Conservation (phyloP, 2,113 vertebrate genomes). For the Calyptommatus sinebrachiatus region DNA sequence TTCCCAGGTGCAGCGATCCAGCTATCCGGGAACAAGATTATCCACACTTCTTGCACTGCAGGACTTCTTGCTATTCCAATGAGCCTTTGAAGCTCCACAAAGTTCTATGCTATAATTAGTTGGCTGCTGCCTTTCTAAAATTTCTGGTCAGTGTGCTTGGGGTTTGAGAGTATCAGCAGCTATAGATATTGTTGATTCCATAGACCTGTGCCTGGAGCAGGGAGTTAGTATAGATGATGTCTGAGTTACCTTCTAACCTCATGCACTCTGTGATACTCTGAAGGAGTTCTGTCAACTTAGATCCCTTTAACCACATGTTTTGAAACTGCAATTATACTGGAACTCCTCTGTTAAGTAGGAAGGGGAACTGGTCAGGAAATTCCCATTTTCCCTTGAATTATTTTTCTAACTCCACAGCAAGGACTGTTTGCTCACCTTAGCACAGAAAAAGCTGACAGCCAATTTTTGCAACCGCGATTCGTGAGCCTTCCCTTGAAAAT, state of each 20-base stretch:
- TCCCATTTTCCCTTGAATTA: neutral
- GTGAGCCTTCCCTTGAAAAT: neutral
- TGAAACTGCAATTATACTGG: neutral
- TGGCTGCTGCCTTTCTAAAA: neutral
- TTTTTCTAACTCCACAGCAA: neutral
- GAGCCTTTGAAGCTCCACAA: neutral
- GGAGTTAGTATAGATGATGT: too few species aligned
- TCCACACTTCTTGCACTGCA: too few species aligned
- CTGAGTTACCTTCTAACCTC: too few species aligned
- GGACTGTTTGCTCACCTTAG: neutral
- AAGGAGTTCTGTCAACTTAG: too few species aligned
- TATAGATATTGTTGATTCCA: too few species aligned
- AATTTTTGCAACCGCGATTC: rapidly evolving
- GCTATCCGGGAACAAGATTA: too few species aligned
- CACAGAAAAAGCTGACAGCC: neutral
- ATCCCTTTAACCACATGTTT: neutral
- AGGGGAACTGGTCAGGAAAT: neutral
- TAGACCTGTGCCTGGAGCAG: too few species aligned
- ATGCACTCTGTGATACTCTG: too few species aligned
- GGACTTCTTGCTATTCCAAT: neutral
- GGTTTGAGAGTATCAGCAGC: neutral
- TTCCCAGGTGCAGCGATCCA: too few species aligned
- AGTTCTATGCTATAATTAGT: neutral
- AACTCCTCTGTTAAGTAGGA: neutral
- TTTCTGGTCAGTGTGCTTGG: neutral